These are phyloP conservation scores for Oplegnathus fasciatus DNA, from an alignment of 2,113 vertebrate species.

Conservation along the genomic window DNA sequence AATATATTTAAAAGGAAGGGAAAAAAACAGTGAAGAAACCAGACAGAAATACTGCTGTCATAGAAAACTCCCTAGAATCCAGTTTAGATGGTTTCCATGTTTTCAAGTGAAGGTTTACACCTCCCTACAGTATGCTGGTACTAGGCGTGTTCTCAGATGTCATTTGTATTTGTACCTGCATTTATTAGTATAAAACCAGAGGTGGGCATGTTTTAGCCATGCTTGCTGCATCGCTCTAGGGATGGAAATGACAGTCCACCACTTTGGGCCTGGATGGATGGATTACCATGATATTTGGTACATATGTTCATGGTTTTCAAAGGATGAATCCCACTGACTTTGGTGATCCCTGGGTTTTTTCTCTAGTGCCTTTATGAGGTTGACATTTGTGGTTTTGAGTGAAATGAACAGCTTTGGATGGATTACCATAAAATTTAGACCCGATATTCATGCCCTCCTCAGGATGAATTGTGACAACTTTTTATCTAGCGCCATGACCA, in stretches of 20 bases:
- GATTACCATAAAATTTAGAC: background rate
- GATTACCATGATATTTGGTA: background rate
- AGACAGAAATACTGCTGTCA: background rate
- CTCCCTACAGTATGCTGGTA: background rate
- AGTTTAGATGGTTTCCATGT: slow-evolving; percentile 2
- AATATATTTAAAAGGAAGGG: slow-evolving; percentile 1
- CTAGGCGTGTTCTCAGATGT: background rate
- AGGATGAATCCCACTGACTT: background rate
- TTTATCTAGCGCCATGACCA: background rate
- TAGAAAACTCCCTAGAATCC: background rate
- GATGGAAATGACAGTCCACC: background rate
- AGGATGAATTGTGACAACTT: background rate
- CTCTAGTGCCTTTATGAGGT: background rate
- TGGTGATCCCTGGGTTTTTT: background rate
- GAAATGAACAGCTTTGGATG: too few relatives aligned
- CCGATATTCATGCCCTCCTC: background rate
- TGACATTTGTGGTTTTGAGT: background rate
- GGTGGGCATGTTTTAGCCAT: background rate
- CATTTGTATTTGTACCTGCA: background rate
- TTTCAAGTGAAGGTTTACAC: background rate
- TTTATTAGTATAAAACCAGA: background rate
- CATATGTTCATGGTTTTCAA: background rate
- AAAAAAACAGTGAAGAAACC: background rate
- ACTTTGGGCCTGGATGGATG: background rate
- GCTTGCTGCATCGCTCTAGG: background rate